A percentile compares a stretch with the other conserved stretches of the same genome.
phyloP scores from a whole-genome alignment of 2,797 vertebrate genomes.

The Hyperoplus immaculatus region DNA sequence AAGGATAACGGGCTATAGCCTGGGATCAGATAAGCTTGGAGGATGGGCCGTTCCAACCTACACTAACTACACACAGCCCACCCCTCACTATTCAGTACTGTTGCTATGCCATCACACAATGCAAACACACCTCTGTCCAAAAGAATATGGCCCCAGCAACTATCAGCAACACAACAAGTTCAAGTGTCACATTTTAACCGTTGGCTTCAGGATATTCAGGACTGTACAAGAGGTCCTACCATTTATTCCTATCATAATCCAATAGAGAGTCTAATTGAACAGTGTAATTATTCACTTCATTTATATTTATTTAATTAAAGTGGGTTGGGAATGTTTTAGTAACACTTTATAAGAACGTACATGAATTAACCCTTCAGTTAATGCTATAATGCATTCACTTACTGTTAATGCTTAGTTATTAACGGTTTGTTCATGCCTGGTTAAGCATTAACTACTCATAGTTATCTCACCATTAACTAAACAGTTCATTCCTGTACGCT shows the following conservation, averaged over 20 bases:
- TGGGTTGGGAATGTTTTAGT: not conserved
- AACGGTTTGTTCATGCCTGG: too few species aligned
- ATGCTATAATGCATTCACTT: too few species aligned
- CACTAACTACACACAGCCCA: not conserved
- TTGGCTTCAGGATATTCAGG: not conserved
- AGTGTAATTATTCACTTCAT: not conserved
- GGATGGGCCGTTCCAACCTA: not conserved
- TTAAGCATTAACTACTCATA: too few species aligned
- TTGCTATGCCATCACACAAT: not conserved
- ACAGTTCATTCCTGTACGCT: too few species aligned
- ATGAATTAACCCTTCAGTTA: too few species aligned
- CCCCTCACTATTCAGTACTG: not conserved
- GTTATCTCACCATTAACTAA: too few species aligned
- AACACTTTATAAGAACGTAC: too few species aligned
- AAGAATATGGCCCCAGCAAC: not conserved
- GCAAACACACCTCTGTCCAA: not conserved
- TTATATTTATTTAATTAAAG: not conserved
- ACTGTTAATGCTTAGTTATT: too few species aligned
- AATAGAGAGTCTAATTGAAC: not conserved
- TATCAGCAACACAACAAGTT: not conserved
- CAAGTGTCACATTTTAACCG: not conserved
- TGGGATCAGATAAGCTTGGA: not conserved
- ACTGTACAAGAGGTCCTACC: not conserved
- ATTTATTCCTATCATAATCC: not conserved
- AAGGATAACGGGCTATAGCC: not conserved